A percentile compares a stretch with the other conserved stretches of the same genome.
phyloP scores from a whole-genome alignment of 2,797 vertebrate species.

The Myotis vivesi region DNA sequence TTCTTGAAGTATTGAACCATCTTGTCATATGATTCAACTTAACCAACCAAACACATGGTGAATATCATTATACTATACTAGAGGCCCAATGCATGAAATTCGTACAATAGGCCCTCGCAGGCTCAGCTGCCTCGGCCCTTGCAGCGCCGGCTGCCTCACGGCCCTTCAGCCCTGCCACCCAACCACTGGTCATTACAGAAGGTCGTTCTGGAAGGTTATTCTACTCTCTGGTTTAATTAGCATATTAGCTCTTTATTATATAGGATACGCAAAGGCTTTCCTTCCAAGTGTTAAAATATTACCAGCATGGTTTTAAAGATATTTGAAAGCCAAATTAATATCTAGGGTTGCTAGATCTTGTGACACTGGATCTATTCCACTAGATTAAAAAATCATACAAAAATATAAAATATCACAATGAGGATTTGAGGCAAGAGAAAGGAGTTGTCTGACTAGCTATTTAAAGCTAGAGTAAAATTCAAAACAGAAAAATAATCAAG shows the following conservation, averaged over 20 bases:
- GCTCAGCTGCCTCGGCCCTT: too few relatives aligned
- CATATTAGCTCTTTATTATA: background rate
- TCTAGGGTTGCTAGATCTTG: background rate
- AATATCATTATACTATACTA: background rate
- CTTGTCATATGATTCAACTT: background rate
- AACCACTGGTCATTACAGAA: too few relatives aligned
- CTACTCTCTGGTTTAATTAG: too few relatives aligned
- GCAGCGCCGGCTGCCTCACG: too few relatives aligned
- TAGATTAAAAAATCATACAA: slow-evolving; percentile 28
- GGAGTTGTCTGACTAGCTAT: background rate
- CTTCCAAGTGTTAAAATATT: background rate
- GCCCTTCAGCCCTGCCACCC: too few relatives aligned
- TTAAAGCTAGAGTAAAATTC: slow-evolving; percentile 19
- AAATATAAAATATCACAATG: background rate
- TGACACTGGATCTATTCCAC: background rate
- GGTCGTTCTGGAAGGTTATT: too few relatives aligned
- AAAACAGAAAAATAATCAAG: background rate
- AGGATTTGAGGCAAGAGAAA: background rate
- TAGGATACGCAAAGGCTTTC: background rate
- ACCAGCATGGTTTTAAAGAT: background rate
- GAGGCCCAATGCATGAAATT: too few relatives aligned
- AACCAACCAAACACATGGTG: background rate
- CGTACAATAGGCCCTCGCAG: too few relatives aligned
- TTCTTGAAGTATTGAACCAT: background rate
- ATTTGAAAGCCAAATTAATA: slow-evolving; percentile 5